Evolutionary conservation across 2,113 vertebrate species (phyloP), one percentile per base, ranked within the genome.

Genomic region (Sinosuthora webbiana): DNA sequence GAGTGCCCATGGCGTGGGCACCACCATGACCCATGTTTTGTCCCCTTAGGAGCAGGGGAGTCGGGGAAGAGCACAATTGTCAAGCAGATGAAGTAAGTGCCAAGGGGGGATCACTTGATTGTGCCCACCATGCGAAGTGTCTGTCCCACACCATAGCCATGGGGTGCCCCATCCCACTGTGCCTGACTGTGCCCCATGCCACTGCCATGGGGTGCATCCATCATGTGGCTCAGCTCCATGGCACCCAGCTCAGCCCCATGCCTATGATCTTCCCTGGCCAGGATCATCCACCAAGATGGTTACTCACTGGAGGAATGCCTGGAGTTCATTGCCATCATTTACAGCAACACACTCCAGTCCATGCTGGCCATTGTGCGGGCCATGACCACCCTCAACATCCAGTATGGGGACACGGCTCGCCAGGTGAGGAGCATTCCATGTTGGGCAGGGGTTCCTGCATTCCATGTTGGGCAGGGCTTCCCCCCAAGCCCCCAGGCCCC

Each of bases 31-130:
- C 35, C 0, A 0, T 57, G 4, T 59, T 83, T 89, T 95, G 44
- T 88, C 78, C 69, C 53, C 45, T 10, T 87, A 99, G 99, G 99
- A 95, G 99, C 99, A 31, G 99, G 99, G 39, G 99, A 99, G 95
- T 99, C 99, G 0, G 99, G 99, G 28, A 99, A 99, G 95, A 99
- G 99, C 97, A 99, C 99, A 59, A 99, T 99, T 3, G 99, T 99
- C 98, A 99, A 99, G 97, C 99, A 99, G 98, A 99, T 99, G 99
- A 99, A 99, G 99, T 99, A 97, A 99, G 99, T 98, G 50, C 53
- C n/a, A 27, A 14, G 13, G 14, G 23, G 30, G 39, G 15, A 9
- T 49, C 49, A 37, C 41, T 49, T 12, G 6, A 11, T 21, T 0
- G 0, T 82, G 50, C 16, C 41, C 22, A 25, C 22, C 2, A 0